These are phyloP conservation scores for Deroplatys truncata DNA, from an alignment of 2,888 invertebrate genomes.

Conservation along the genomic window DNA sequence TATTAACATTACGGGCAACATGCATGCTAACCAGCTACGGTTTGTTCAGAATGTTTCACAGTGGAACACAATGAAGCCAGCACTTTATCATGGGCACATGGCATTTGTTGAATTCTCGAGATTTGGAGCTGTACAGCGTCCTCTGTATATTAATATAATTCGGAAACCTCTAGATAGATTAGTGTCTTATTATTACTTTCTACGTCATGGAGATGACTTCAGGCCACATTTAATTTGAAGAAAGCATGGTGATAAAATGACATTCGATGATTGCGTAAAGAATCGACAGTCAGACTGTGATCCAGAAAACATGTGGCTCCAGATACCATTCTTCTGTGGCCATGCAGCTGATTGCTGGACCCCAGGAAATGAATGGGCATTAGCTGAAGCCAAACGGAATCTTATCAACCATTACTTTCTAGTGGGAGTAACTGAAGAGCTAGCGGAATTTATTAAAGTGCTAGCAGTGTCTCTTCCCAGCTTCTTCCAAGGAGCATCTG, in stretches of 20 bases:
- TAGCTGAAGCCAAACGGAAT: constrained; percentile 92
- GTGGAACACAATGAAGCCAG: constrained; percentile 89
- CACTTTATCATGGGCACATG: constrained; percentile 96
- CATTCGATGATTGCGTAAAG: constrained; percentile 95
- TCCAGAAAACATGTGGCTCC: constrained; percentile 95
- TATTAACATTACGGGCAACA: constrained; percentile 93
- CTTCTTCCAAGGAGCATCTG: constrained; percentile 81
- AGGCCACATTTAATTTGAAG: constrained; percentile 89
- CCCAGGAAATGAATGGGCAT: constrained; percentile 91
- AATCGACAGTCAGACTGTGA: constrained; percentile 87
- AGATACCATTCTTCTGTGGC: constrained; percentile 99
- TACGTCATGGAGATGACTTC: constrained; percentile 95
- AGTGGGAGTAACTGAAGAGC: constrained; percentile 92
- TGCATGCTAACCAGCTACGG: constrained; percentile 76
- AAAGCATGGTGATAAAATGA: constrained; percentile 95
- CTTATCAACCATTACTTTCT: constrained; percentile 87
- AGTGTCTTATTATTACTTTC: constrained; percentile 96
- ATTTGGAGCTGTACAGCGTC: constrained; percentile 74
- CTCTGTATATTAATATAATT: constrained; percentile 92
- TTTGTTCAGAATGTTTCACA: constrained; percentile 87
- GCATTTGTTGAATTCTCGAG: constrained; percentile 87
- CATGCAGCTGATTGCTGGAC: constrained; percentile 95
- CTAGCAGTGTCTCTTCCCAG: constrained; percentile 82
- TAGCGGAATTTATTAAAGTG: constrained; percentile 86
- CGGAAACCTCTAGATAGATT: constrained; percentile 92